Evolutionary conservation across 2,113 vertebrate genomes (phyloP).

Genomic region (Candoia aspera): DNA sequence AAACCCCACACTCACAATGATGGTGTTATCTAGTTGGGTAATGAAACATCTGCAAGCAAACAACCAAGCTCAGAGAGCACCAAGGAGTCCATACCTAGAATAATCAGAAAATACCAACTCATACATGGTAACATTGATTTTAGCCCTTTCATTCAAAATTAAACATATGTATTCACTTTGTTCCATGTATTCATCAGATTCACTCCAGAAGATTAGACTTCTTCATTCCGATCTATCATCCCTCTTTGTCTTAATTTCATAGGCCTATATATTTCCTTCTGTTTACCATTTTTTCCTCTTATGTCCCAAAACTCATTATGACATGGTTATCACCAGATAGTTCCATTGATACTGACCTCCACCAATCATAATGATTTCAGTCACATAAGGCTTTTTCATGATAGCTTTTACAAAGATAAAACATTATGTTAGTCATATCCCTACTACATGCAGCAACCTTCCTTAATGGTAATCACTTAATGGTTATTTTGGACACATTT

Average conservation of each 20-base stretch:
- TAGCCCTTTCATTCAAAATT: background rate
- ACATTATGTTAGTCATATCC: too few relatives aligned
- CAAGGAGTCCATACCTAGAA: background rate
- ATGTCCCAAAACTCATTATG: background rate
- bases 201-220: background rate
- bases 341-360: too few relatives aligned
- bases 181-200: background rate
- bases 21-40: background rate
- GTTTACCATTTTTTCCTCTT: background rate
- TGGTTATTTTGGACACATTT: too few relatives aligned
- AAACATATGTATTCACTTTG: too few relatives aligned
- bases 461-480: too few relatives aligned
- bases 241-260: background rate
- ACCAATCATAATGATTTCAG: too few relatives aligned
- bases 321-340: background rate
- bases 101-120: background rate
- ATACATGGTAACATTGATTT: background rate
- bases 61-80: background rate
- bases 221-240: too few relatives aligned
- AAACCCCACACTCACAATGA: background rate
- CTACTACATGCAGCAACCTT: too few relatives aligned
- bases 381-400: too few relatives aligned
- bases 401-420: too few relatives aligned
- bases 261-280: background rate
- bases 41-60: background rate